These are phyloP conservation scores for Dasysyrphus tricinctus DNA, from an alignment of 2,888 invertebrate species.

Conservation along the genomic window DNA sequence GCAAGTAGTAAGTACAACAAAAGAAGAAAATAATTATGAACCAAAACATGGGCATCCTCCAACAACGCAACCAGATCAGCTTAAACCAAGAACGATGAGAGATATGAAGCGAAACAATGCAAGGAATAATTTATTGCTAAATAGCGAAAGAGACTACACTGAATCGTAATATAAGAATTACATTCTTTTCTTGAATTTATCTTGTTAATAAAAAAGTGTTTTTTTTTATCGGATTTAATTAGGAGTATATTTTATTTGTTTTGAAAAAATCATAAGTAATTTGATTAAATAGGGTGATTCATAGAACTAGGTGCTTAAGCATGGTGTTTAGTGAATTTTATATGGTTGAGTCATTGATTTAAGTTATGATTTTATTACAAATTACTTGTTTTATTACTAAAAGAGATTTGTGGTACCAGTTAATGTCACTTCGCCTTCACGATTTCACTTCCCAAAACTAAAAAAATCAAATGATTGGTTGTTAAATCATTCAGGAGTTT, in stretches of 20 bases:
- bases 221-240: slow-evolving; percentile 3
- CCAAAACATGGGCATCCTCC: slow-evolving; percentile 77
- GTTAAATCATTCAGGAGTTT: too few species aligned
- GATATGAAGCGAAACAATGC: slow-evolving; percentile 76
- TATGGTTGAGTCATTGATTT: background rate
- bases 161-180: slow-evolving; percentile 35
- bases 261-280: slow-evolving; percentile 27
- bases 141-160: slow-evolving; percentile 31
- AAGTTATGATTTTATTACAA: too few species aligned
- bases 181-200: slow-evolving; percentile 7
- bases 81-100: slow-evolving; percentile 76
- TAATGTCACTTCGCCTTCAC: too few species aligned
- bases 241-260: slow-evolving; percentile 17
- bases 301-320: background rate
- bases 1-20: slow-evolving; percentile 48
- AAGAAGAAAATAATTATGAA: slow-evolving; percentile 42
- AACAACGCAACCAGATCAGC: slow-evolving; percentile 57
- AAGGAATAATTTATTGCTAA: slow-evolving; percentile 51
- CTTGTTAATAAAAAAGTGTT: slow-evolving; percentile 46
- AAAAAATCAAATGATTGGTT: too few species aligned
- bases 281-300: slow-evolving; percentile 1
- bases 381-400: too few species aligned
- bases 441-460: too few species aligned
- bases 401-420: too few species aligned
- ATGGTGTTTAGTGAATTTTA: background rate